These are phyloP conservation scores for Napeogenes sylphis DNA, from an alignment of 2,888 invertebrate species.

Conservation along the genomic window DNA sequence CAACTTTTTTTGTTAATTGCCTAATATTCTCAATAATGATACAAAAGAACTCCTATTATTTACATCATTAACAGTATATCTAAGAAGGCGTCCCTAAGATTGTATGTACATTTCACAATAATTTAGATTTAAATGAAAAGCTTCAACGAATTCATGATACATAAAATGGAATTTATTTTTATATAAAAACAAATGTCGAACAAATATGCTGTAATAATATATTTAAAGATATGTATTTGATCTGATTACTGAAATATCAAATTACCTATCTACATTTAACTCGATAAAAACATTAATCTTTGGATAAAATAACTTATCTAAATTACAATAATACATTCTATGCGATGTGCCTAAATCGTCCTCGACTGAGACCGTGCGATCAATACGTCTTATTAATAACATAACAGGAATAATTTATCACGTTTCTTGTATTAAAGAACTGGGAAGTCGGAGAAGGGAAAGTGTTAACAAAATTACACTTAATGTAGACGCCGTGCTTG, in stretches of 20 bases:
- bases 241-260: slow-evolving; percentile 33
- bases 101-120: slow-evolving; percentile 38
- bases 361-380: slow-evolving; percentile 10
- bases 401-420: slow-evolving; percentile 65
- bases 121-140: slow-evolving; percentile 26
- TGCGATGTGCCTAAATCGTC: slow-evolving; percentile 21
- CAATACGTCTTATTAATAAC: slow-evolving; percentile 13
- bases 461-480: slow-evolving; percentile 67
- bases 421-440: slow-evolving; percentile 62
- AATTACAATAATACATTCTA: slow-evolving; percentile 18
- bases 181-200: slow-evolving; percentile 20
- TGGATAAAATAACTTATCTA: slow-evolving; percentile 15
- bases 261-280: slow-evolving; percentile 30
- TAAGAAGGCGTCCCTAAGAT: slow-evolving; percentile 70
- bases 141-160: slow-evolving; percentile 19
- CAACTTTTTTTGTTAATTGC: slow-evolving; percentile 17
- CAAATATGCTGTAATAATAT: slow-evolving; percentile 19
- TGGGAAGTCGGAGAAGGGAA: slow-evolving; percentile 54
- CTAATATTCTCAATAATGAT: slow-evolving; percentile 25
- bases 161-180: slow-evolving; percentile 18
- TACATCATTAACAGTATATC: slow-evolving; percentile 46
- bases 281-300: slow-evolving; percentile 14
- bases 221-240: slow-evolving; percentile 51
- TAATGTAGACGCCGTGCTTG: slow-evolving; percentile 52
- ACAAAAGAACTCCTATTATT: slow-evolving; percentile 37